Evolutionary conservation across 2,797 vertebrate genomes (phyloP).

Genomic region (Syndactyla subalaris): DNA sequence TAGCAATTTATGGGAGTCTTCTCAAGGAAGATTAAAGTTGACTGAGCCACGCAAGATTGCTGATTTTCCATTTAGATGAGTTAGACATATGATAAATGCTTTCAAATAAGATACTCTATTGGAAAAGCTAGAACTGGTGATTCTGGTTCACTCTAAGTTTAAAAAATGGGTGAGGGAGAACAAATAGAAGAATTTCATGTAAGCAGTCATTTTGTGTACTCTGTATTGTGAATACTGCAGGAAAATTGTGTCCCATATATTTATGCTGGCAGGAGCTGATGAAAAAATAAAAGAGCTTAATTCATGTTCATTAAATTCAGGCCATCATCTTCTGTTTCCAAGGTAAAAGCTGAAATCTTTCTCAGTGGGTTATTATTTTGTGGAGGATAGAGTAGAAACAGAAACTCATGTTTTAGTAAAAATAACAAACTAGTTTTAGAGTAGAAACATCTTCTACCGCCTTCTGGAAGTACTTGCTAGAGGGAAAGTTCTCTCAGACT

Average conservation of each 20-base stretch:
- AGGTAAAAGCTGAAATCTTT: conserved; percentile 2
- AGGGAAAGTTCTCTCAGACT: background rate
- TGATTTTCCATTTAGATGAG: conserved; percentile 8
- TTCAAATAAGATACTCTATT: background rate
- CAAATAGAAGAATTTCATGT: background rate
- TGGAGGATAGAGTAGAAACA: background rate
- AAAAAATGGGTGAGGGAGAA: background rate
- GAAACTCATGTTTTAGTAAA: background rate
- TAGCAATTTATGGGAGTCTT: conserved; percentile 14
- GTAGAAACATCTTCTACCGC: background rate
- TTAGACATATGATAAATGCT: background rate
- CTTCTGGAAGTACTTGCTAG: background rate
- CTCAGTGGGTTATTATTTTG: background rate
- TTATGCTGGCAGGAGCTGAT: background rate
- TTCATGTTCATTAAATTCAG: background rate
- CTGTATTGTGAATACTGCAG: background rate
- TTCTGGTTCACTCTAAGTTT: background rate
- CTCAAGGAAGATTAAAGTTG: conserved; percentile 32
- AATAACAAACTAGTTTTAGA: background rate
- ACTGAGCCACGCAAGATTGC: background rate
- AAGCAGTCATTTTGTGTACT: background rate
- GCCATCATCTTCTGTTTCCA: background rate
- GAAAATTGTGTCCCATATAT: background rate
- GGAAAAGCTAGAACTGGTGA: background rate
- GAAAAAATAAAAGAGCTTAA: background rate